A percentile compares a stretch with the other conserved stretches of the same genome.
phyloP scores from a whole-genome alignment of 2,888 invertebrate species.

The Amphipoea lucens region DNA sequence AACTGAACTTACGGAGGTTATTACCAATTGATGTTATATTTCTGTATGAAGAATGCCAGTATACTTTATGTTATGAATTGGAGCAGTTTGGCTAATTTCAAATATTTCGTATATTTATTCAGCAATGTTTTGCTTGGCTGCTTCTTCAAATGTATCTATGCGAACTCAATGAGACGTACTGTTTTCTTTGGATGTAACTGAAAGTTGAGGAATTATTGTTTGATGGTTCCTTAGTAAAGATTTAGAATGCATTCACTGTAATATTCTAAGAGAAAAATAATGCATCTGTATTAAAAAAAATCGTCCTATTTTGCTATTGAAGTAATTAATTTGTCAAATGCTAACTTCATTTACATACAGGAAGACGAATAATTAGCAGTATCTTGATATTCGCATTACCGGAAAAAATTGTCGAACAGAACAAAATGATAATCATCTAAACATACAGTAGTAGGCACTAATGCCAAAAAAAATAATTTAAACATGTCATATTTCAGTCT shows the following conservation, averaged over 20 bases:
- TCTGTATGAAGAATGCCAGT: neutral
- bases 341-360: neutral
- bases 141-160: slow-evolving; percentile 10
- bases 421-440: neutral
- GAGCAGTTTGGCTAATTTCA: neutral
- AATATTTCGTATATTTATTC: slow-evolving; percentile 3
- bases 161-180: neutral
- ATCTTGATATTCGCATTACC: neutral
- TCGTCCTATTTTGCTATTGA: neutral
- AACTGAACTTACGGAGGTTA: neutral
- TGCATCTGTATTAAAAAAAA: neutral
- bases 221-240: neutral
- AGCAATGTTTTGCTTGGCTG: neutral
- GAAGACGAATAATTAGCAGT: neutral
- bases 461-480: slow-evolving; percentile 23
- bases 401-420: neutral
- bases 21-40: neutral
- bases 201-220: neutral
- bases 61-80: neutral
- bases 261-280: neutral
- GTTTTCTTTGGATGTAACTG: slow-evolving; percentile 7
- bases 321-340: neutral
- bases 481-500: slow-evolving; percentile 1
- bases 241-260: neutral
- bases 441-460: neutral